Evolutionary conservation across 2,888 invertebrate genomes (phyloP).

Genomic region (Phaedon cochleariae): DNA sequence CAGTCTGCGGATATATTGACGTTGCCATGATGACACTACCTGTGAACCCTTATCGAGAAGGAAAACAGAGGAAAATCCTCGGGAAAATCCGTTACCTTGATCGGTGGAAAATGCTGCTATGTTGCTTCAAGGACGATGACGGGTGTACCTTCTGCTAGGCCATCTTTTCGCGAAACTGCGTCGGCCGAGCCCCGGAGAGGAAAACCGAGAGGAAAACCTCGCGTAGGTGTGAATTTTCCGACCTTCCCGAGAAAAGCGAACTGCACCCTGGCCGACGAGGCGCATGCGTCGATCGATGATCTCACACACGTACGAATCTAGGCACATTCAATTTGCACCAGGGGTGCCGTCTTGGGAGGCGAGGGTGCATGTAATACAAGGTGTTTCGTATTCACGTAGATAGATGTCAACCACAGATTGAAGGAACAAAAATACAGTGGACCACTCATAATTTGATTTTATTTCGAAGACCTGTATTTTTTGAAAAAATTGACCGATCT

Average conservation of each 20-base stretch:
- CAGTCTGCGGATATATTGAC: conserved; percentile 9
- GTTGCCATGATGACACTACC: conserved; percentile 13
- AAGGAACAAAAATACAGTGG: no score
- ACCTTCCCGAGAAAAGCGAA: conserved; percentile 25
- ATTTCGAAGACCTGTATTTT: no score
- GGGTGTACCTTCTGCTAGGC: conserved; percentile 10
- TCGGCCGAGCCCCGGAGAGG: neutral
- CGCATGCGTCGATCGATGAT: conserved; percentile 28
- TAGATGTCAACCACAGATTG: no score
- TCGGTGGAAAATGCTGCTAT: no score
- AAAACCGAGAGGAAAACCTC: conserved; percentile 10
- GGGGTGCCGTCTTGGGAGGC: neutral
- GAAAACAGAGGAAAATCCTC: conserved; percentile 10
- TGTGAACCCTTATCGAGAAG: neutral
- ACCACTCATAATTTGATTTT: no score
- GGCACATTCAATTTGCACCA: conserved; percentile 8
- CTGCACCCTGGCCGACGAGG: conserved; percentile 30
- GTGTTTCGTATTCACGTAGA: no score
- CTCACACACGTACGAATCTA: conserved; percentile 10
- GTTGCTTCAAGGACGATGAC: no score
- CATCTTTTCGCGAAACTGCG: conserved; percentile 7
- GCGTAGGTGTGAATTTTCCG: conserved; percentile 29
- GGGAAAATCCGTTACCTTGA: conserved; percentile 12
- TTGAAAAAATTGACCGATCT: no score
- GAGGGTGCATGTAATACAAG: no score